Evolutionary conservation across 2,888 invertebrate genomes (phyloP), one percentile per base, ranked within the genome.

Genomic region (Platycnemis pennipes): DNA sequence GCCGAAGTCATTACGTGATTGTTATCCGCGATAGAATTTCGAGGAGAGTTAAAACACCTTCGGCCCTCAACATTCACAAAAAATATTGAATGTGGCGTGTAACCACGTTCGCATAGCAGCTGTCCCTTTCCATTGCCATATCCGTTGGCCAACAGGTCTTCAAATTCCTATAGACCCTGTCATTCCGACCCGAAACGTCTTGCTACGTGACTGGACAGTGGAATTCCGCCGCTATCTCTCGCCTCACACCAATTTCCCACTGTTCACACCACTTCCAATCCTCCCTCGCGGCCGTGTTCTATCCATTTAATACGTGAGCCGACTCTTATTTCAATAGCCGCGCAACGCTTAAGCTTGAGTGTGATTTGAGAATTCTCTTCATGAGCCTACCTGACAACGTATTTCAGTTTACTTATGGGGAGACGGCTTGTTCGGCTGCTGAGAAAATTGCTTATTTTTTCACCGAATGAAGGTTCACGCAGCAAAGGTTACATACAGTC

Each of bases 151-250:
- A 77, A 77, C 77, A 77, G 77, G 77, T 77, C 77, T 77, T 77
- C 77, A 37, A 37, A 77, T 77, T 77, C 77, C 77, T 77, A 77
- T 77, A 31, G 77, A 77, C 77, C 77, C 77, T 77, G 77, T 77
- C 77, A 37, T 77, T 37, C 77, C 77, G 31, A 16, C 37, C 31
- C 77, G 77, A 77, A 8, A 37, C 77, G 26, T 77, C 77, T 77
- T 37, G 77, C 77, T 77, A 77, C 77, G 77, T 77, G 77, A 77
- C 77, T 37, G 77, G 77, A 8, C 77, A 31, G 31, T 37, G 31
- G 77, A 37, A 77, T 77, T n/a, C 37, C 37, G 31, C 31, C 5
- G 77, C 77, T 37, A 37, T 5, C 77, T 16, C 77, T 77, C 16
- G 77, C 37, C 77, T n/a, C 26, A 31, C 37, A 11, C 77, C 77